Base-by-base conservation (phyloP, 2,797 vertebrate genomes). In the Champsocephalus gunnari region DNA sequence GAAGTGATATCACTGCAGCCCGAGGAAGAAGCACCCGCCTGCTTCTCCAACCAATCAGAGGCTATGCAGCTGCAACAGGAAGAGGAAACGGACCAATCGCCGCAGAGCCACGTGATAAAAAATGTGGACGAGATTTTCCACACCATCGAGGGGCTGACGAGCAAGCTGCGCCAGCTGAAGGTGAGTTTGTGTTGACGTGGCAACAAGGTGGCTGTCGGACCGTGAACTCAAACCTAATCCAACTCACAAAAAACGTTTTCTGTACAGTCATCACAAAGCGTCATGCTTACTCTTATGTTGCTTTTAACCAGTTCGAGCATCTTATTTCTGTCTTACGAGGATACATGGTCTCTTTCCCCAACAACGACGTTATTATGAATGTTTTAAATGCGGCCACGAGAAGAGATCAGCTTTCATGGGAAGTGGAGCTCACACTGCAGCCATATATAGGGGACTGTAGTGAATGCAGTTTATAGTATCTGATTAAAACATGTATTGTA, bases 51-150 rank as follows among this genome's bases (percentile, higher is more conserved):
- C 79, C 90, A 73, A 57, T 75, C 75, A 0, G 90, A 85, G 62
- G 59, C 74, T 3, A 44, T 49, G 72, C 77, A 59, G 11, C 48
- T 1, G 28, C 80, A 88, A 8, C 65, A 34, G 57, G 73, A 84
- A 6, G 82, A 73, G 1, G 81, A 71, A 56, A 13, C n/a, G 34
- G 73, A 80, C 70, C 90, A 71, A 13, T 69, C 75, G 21, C 86
- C 73, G 48, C 92, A 84, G 71, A 91, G 82, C 43, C 93, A 89
- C 13, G 79, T 92, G 76, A 92, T 95, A 71, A 92, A 83, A 69
- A 94, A 95, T 1, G 90, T 92, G 66, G 94, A 95, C 2, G 93
- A 94, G 86, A 94, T 95, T 70, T 95, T 95, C 71, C 88, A 87
- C 72, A 95, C 92, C 0, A 94, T 95, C 5, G 94, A 95, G 70